Percentiles rank a stretch among this genome's conserved stretches.
Conservation (phyloP, 2,888 invertebrate genomes). For the Thyatira batis region DNA sequence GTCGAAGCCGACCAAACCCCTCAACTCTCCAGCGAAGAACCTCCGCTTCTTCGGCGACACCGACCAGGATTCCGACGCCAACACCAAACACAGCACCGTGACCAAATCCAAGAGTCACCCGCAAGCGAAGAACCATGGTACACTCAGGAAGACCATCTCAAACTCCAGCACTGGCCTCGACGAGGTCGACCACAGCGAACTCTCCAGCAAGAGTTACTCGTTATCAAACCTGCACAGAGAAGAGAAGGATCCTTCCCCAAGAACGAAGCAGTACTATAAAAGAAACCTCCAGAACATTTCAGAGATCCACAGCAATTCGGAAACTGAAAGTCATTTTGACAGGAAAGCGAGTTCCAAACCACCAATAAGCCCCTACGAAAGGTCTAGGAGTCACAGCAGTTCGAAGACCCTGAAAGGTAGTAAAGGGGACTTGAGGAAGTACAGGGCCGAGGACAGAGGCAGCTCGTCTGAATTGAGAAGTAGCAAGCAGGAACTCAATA, state of each 20-base stretch:
- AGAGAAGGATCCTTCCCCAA: conserved; percentile 58
- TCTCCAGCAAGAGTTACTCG: conserved; percentile 70
- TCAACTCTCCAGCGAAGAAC: conserved; percentile 84
- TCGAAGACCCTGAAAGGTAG: conserved; percentile 69
- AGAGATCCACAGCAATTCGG: conserved; percentile 75
- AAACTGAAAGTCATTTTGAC: conserved; percentile 65
- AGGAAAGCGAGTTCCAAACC: conserved; percentile 59
- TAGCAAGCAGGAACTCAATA: conserved; percentile 66
- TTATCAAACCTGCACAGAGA: conserved; percentile 67
- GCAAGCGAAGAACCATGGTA: conserved; percentile 49
- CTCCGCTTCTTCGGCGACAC: conserved; percentile 93
- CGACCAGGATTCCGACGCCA: conserved; percentile 88
- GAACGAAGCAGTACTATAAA: conserved; percentile 62
- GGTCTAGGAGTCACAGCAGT: conserved; percentile 74
- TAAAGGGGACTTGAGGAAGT: conserved; percentile 43
- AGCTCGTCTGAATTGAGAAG: conserved; percentile 65
- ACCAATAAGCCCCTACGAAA: conserved; percentile 73
- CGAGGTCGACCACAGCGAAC: conserved; percentile 63
- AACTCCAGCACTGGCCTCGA: conserved; percentile 73
- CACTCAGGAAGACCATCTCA: conserved; percentile 68
- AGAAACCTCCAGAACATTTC: conserved; percentile 83
- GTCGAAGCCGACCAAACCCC: conserved; percentile 53
- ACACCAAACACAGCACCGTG: conserved; percentile 55
- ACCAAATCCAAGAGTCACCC: conserved; percentile 59
- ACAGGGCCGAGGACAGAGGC: conserved; percentile 45